These are phyloP conservation scores for Listrodromus nycthemerus DNA, from an alignment of 2,888 invertebrate genomes.

Conservation along the genomic window DNA sequence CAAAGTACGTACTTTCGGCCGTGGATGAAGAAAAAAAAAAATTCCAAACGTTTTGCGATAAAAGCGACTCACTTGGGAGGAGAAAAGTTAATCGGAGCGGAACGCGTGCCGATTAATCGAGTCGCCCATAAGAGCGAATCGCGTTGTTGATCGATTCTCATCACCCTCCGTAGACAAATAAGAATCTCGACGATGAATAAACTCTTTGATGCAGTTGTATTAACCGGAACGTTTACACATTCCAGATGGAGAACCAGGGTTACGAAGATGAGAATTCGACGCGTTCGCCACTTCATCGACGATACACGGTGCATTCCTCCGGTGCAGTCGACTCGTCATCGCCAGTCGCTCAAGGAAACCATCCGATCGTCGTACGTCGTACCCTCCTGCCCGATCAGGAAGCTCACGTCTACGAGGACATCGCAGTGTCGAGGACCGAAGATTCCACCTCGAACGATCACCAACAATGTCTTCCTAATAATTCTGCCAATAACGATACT, in stretches of 20 bases:
- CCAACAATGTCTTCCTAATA: slow-evolving; percentile 31
- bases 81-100: too few relatives aligned
- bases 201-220: slow-evolving; percentile 7
- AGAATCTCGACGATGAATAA: slow-evolving; percentile 20
- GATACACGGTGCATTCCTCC: slow-evolving; percentile 12
- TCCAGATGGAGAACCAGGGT: slow-evolving; percentile 82
- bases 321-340: slow-evolving; percentile 31
- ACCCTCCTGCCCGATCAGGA: slow-evolving; percentile 66
- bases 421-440: slow-evolving; percentile 63
- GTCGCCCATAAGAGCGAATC: neutral
- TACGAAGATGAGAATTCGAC: slow-evolving; percentile 80
- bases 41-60: too few relatives aligned
- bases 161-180: neutral
- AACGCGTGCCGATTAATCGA: neutral
- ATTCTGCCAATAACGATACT: slow-evolving; percentile 37
- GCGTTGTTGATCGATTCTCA: neutral
- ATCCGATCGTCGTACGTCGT: neutral
- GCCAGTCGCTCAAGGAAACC: slow-evolving; percentile 9
- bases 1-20: too few relatives aligned
- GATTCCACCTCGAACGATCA: slow-evolving; percentile 6
- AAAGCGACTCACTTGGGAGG: too few relatives aligned
- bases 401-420: slow-evolving; percentile 81
- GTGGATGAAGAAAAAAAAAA: too few relatives aligned
- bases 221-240: slow-evolving; percentile 38
- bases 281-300: slow-evolving; percentile 37